Conservation (phyloP, 2,113 vertebrate genomes). For the Peromyscus californicus region DNA sequence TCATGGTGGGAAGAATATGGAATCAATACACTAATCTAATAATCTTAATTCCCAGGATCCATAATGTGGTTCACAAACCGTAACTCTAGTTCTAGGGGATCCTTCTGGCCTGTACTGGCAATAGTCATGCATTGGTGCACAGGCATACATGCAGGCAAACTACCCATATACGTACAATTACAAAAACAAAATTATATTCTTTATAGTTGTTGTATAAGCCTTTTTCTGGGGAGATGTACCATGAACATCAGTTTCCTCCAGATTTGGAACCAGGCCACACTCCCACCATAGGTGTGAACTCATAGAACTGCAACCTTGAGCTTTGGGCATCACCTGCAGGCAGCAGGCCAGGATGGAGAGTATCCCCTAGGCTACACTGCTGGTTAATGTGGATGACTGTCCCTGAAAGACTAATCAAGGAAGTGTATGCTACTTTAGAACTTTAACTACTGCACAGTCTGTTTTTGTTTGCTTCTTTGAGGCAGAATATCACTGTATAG, state of each 20-base stretch:
- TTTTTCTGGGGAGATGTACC: not conserved
- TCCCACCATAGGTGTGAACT: not conserved
- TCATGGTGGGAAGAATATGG: not conserved
- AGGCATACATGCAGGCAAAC: not conserved
- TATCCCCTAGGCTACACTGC: not conserved
- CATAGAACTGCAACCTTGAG: not conserved
- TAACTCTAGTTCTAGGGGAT: not conserved
- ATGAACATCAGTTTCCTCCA: not conserved
- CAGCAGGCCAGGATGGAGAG: not conserved
- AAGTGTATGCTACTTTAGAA: not conserved
- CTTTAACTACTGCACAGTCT: constrained; percentile 5
- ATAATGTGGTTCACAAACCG: not conserved
- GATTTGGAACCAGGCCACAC: not conserved
- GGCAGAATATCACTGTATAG: not conserved
- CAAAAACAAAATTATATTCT: not conserved
- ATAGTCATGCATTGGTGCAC: not conserved
- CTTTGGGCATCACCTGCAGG: not conserved
- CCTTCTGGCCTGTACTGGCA: not conserved
- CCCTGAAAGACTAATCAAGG: constrained; percentile 31
- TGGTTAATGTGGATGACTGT: not conserved
- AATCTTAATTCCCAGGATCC: not conserved
- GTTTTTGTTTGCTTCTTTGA: not conserved
- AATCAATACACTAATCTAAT: not conserved
- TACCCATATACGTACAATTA: no score
- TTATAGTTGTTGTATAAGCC: not conserved